These are phyloP conservation scores for Microctonus hyperodae DNA, from an alignment of 2,888 invertebrate genomes.

Conservation along the genomic window DNA sequence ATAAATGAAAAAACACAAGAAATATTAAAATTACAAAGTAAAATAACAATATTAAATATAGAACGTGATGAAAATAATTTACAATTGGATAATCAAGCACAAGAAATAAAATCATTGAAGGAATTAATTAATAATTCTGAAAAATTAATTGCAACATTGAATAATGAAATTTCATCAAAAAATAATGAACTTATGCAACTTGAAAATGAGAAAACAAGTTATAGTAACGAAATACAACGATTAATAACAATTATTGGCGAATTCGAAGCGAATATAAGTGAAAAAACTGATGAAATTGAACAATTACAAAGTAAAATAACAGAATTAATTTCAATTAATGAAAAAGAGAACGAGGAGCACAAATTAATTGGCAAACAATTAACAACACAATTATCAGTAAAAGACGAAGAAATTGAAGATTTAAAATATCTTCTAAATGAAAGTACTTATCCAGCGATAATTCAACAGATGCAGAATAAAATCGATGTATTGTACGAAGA, in stretches of 20 bases:
- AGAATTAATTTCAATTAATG: not conserved
- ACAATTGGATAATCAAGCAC: not conserved
- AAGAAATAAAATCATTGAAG: slow-evolving; percentile 24
- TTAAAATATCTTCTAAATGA: slow-evolving; percentile 72
- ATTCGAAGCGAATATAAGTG: not conserved
- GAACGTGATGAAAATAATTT: slow-evolving; percentile 15
- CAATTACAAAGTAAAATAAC: slow-evolving; percentile 10
- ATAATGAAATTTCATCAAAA: not conserved
- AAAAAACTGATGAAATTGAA: slow-evolving; percentile 41
- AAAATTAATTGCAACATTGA: slow-evolving; percentile 29
- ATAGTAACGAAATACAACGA: slow-evolving; percentile 60
- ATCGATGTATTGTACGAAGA: slow-evolving; percentile 41
- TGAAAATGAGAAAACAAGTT: slow-evolving; percentile 57
- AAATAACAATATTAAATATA: not conserved
- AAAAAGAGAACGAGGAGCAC: slow-evolving; percentile 17
- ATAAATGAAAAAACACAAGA: slow-evolving; percentile 58
- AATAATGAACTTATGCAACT: slow-evolving; percentile 23
- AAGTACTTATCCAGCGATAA: slow-evolving; percentile 52
- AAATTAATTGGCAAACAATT: slow-evolving; percentile 25
- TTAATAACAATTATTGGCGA: slow-evolving; percentile 46
- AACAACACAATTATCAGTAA: slow-evolving; percentile 64
- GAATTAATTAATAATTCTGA: slow-evolving; percentile 42
- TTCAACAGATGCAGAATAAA: slow-evolving; percentile 61
- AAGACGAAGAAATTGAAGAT: slow-evolving; percentile 75
- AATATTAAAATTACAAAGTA: slow-evolving; percentile 36